These are phyloP conservation scores for Musca domestica DNA, from an alignment of 1,140 invertebrate species.

Conservation along the genomic window DNA sequence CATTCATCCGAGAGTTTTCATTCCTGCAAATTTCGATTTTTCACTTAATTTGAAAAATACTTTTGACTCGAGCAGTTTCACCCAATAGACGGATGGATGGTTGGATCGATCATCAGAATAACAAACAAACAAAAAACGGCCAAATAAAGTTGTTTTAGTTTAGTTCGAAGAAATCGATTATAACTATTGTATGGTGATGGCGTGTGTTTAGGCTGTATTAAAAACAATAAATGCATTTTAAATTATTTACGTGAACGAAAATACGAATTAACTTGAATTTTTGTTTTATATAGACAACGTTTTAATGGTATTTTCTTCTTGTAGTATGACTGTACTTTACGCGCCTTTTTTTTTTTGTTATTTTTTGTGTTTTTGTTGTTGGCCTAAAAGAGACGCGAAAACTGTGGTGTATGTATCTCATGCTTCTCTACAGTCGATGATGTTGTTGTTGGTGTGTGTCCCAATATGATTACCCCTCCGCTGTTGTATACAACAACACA, in stretches of 20 bases:
- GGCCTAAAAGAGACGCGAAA: conserved; percentile 9
- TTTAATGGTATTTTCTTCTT: not conserved
- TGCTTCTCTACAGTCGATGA: not conserved
- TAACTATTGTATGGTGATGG: too few species aligned
- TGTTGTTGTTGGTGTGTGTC: conserved; percentile 1
- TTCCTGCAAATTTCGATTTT: conserved; percentile 19
- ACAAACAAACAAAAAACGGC: too few species aligned
- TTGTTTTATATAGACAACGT: not conserved
- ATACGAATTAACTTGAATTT: not conserved
- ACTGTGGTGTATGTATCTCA: conserved; percentile 11
- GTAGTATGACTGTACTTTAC: conserved; percentile 18
- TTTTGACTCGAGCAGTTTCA: conserved; percentile 1
- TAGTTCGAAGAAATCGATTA: too few species aligned
- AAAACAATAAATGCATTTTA: not conserved
- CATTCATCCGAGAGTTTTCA: conserved; percentile 11
- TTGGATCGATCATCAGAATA: too few species aligned
- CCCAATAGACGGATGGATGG: conserved; percentile 5
- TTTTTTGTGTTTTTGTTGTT: conserved; percentile 4
- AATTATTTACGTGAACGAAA: not conserved
- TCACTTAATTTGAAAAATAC: conserved; percentile 20
- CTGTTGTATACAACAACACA: not conserved
- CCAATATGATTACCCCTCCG: not conserved
- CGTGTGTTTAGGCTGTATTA: too few species aligned
- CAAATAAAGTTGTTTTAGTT: too few species aligned
- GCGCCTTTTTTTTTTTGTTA: conserved; percentile 7